Evolutionary conservation across 1,140 invertebrate genomes (phyloP), one percentile per base, ranked within the genome.

Genomic region (Calephelis virginiensis): DNA sequence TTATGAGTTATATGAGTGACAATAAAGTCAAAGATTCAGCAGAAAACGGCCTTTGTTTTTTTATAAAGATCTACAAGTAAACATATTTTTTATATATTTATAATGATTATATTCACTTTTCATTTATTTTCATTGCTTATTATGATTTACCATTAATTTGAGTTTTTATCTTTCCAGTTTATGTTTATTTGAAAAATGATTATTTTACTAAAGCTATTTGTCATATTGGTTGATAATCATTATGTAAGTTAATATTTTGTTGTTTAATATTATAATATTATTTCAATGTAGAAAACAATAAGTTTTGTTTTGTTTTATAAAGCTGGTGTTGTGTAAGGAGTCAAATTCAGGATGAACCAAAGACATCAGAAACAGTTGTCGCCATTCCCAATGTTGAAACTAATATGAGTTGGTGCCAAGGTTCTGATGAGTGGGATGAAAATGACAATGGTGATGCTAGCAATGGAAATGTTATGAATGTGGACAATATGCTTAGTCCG

Each of bases 401-500:
- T 28, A 83, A 83, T 13, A 64, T 86, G 17, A 80, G 77, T 13
- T 90, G 88, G 88, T 90, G 88, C 62, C 78, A 73, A 53, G 85
- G 83, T 8, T 82, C 88, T 45, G 86, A 90, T 72, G 83, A 90
- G 46, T 90, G 88, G 88, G 86, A 89, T 77, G 85, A 84, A 74
- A 88, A 88, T 85, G 88, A 89, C n/a, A 90, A 90, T 83, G 82
- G 81, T 13, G 86, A 90, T 64, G 69, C 77, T 7, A 81, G 78
- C 11, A 89, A 89, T 80, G 86, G 86, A n/a, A 89, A 89, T 72
- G 62, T 88, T 17, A 84, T 90, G 84, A 82, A 76, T 76, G 72
- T 86, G 40, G 85, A 89, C 62, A 89, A 91, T 79, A 77, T 69
- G 47, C 67, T 74, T 6, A 80, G 72, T 59, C 73, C 79, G n/a